A percentile compares a stretch with the other conserved stretches of the same genome.
Evolutionary conservation across 1,140 invertebrate species (phyloP).

Genomic region (Thrips palmi): DNA sequence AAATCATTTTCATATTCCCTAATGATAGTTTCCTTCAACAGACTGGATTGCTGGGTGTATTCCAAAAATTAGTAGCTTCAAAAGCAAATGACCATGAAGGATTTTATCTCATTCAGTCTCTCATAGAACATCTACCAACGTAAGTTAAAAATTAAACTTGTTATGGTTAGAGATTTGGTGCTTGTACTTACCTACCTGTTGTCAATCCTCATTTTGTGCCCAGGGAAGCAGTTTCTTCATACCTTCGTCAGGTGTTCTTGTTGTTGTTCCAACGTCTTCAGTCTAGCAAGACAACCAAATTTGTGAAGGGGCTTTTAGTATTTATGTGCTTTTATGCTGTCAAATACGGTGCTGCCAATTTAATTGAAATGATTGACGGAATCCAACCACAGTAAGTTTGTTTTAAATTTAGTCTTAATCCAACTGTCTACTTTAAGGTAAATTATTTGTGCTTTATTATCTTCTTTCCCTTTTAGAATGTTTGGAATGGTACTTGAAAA

Average conservation of each 20-base stretch:
- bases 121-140: slow-evolving; percentile 56
- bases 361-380: slow-evolving; percentile 64
- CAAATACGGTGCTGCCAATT: slow-evolving; percentile 47
- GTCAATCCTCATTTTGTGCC: background rate
- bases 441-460: slow-evolving; percentile 3
- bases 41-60: slow-evolving; percentile 78
- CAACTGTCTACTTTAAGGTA: background rate
- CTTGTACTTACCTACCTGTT: background rate
- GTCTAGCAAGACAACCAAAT: slow-evolving; percentile 88
- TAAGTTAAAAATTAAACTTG: slow-evolving; percentile 31
- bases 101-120: slow-evolving; percentile 71
- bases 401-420: slow-evolving; percentile 6
- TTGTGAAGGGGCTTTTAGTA: slow-evolving; percentile 68
- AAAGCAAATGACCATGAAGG: slow-evolving; percentile 94
- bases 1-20: background rate
- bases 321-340: slow-evolving; percentile 76
- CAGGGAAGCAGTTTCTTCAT: slow-evolving; percentile 46
- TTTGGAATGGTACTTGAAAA: slow-evolving; percentile 88
- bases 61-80: slow-evolving; percentile 90
- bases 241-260: slow-evolving; percentile 75
- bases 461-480: slow-evolving; percentile 42
- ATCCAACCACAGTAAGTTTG: slow-evolving; percentile 63
- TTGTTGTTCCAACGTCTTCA: slow-evolving; percentile 81
- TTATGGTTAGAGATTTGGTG: background rate
- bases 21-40: slow-evolving; percentile 25